These are phyloP conservation scores for Ranitomeya imitator DNA, from an alignment of 2,113 vertebrate species.

Conservation along the genomic window DNA sequence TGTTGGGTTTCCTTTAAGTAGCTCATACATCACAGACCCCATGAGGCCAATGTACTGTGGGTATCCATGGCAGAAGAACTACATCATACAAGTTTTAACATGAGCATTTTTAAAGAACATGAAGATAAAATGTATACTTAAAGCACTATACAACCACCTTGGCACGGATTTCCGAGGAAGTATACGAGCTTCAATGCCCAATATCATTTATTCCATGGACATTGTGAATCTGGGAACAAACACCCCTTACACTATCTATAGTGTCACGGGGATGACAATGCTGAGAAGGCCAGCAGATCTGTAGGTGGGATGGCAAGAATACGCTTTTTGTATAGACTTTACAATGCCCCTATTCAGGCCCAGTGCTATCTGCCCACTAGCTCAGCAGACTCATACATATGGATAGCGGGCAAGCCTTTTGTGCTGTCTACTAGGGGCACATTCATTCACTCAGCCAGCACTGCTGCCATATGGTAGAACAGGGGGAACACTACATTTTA, in stretches of 20 bases:
- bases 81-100: no score
- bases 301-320: slow-evolving; percentile 50
- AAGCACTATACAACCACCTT: no score
- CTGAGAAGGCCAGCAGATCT: background rate
- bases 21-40: no score
- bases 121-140: no score
- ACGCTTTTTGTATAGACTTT: slow-evolving; percentile 21
- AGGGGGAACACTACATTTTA: no score
- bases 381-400: slow-evolving; percentile 32
- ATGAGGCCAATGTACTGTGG: no score
- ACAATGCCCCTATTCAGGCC: slow-evolving; percentile 48
- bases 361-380: slow-evolving; percentile 37
- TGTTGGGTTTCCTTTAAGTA: no score
- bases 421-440: background rate
- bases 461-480: background rate
- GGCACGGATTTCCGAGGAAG: no score
- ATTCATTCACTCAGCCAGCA: background rate
- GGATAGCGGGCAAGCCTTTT: slow-evolving; percentile 5
- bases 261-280: background rate
- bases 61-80: no score
- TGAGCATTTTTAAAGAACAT: no score
- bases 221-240: background rate
- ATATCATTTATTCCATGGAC: no score
- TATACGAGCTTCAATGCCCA: no score
- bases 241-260: background rate